Evolutionary conservation across 2,888 invertebrate genomes (phyloP).

Genomic region (Petrolisthes manimaculis): DNA sequence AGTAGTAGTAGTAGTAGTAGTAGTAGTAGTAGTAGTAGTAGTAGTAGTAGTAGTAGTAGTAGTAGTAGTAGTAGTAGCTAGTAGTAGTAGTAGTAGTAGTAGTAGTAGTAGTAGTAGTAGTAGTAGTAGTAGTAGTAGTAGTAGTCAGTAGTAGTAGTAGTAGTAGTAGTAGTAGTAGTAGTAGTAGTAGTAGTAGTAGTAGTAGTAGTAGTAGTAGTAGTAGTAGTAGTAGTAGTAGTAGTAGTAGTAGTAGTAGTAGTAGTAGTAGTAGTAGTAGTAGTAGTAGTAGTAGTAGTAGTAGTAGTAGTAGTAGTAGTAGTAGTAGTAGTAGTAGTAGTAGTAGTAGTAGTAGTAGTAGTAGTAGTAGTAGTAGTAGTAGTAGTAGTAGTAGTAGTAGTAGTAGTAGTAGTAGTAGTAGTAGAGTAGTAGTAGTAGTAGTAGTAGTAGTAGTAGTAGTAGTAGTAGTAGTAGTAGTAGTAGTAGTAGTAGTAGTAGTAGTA

Average conservation of each 20-base stretch:
- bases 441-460: constrained; percentile 1
- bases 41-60: neutral
- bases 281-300: neutral
- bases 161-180: constrained; percentile 1
- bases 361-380: neutral
- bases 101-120: constrained; percentile 1
- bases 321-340: constrained; percentile 1
- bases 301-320: constrained; percentile 1
- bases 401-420: neutral
- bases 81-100: neutral
- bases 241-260: neutral
- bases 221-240: constrained; percentile 1
- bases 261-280: constrained; percentile 1
- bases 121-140: neutral
- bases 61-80: neutral
- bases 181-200: neutral
- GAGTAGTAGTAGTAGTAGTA: neutral
- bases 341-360: constrained; percentile 1
- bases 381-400: constrained; percentile 1
- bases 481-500: no score
- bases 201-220: neutral
- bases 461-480: neutral
- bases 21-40: neutral
- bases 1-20: constrained; percentile 1
- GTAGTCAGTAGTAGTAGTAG: neutral